These are phyloP conservation scores for Zaprionus gabonicus DNA, from an alignment of 1,140 invertebrate genomes.

Conservation along the genomic window DNA sequence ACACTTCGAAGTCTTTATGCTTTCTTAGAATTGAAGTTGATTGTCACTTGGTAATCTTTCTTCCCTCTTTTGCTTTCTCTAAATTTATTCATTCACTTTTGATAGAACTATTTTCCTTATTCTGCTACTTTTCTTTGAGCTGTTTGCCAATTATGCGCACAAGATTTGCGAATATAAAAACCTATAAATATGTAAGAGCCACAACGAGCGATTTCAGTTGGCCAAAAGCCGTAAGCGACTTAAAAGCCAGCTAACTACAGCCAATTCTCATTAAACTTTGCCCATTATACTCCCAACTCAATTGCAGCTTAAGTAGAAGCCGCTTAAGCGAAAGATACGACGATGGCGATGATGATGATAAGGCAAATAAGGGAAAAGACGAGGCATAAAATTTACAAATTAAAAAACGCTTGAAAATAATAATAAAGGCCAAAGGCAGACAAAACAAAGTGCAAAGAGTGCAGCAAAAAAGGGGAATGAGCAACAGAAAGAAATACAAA, in stretches of 20 bases:
- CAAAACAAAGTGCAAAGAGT: constrained; percentile 24
- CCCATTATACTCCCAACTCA: constrained; percentile 63
- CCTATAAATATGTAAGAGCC: constrained; percentile 12
- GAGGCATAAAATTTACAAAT: constrained; percentile 67
- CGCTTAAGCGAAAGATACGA: constrained; percentile 24
- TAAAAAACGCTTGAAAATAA: constrained; percentile 71
- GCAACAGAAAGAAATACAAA: constrained; percentile 14
- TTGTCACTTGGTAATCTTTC: too few species aligned
- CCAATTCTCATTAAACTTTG: constrained; percentile 68
- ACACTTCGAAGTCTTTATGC: too few species aligned
- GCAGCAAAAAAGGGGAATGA: constrained; percentile 9
- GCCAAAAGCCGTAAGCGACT: constrained; percentile 39
- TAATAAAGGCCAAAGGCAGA: constrained; percentile 55
- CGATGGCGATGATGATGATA: constrained; percentile 22
- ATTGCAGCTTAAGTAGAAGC: constrained; percentile 51
- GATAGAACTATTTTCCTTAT: neutral
- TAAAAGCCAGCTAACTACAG: constrained; percentile 60
- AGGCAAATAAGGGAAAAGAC: constrained; percentile 13
- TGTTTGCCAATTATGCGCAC: too few species aligned
- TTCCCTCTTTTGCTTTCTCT: too few species aligned
- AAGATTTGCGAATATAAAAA: constrained; percentile 6
- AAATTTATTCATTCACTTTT: neutral
- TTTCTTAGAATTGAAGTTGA: too few species aligned
- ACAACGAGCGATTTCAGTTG: constrained; percentile 50
- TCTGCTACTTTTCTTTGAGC: neutral